These are phyloP conservation scores for Drosophila robusta DNA, from an alignment of 2,888 invertebrate genomes.

Conservation along the genomic window DNA sequence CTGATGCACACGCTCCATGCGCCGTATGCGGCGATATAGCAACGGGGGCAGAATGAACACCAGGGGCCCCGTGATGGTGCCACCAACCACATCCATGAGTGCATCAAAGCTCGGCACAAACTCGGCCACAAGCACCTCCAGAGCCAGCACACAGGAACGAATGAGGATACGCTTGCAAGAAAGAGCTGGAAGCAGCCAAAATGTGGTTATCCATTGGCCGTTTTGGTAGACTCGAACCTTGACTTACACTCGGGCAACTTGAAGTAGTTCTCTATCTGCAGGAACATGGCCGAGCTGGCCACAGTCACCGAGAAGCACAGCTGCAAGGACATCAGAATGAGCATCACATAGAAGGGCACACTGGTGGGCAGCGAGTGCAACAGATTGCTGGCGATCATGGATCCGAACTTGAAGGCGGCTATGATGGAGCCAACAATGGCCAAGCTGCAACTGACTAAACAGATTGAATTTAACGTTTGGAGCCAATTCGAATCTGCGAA, in stretches of 20 bases:
- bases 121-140: slow-evolving; percentile 92
- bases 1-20: slow-evolving; percentile 85
- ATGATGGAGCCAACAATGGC: slow-evolving; percentile 88
- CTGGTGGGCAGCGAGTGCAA: slow-evolving; percentile 89
- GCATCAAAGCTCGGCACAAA: slow-evolving; percentile 94
- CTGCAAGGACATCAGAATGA: slow-evolving; percentile 91
- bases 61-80: slow-evolving; percentile 92
- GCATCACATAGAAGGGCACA: slow-evolving; percentile 88
- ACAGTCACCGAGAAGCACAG: slow-evolving; percentile 91
- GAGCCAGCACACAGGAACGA: slow-evolving; percentile 89
- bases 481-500: background rate
- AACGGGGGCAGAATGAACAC: slow-evolving; percentile 94
- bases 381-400: slow-evolving; percentile 88
- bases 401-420: slow-evolving; percentile 89
- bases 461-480: background rate
- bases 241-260: slow-evolving; percentile 89
- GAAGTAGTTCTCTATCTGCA: slow-evolving; percentile 92
- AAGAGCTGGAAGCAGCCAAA: slow-evolving; percentile 87
- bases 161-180: slow-evolving; percentile 90
- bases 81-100: slow-evolving; percentile 94
- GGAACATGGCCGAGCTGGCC: slow-evolving; percentile 92
- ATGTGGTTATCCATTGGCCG: background rate
- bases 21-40: slow-evolving; percentile 90
- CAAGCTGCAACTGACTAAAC: slow-evolving; percentile 87
- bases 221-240: background rate